Conservation (phyloP, 1,140 invertebrate genomes). For the Helicorthomorpha holstii region DNA sequence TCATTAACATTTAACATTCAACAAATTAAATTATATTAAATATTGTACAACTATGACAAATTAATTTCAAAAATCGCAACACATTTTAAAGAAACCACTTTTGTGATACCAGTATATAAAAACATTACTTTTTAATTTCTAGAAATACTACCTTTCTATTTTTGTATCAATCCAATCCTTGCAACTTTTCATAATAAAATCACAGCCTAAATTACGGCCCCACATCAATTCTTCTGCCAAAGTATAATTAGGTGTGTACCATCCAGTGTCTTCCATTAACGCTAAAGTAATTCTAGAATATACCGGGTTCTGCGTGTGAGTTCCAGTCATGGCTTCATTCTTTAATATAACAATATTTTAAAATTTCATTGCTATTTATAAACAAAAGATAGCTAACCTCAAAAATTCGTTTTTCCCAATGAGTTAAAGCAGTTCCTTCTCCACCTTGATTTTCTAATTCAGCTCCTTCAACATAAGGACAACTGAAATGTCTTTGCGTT, state of each 20-base stretch:
- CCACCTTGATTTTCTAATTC: constrained; percentile 96
- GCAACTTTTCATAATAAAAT: constrained; percentile 86
- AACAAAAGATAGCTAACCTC: constrained; percentile 40
- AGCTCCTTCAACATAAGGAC: constrained; percentile 75
- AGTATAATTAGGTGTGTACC: constrained; percentile 76
- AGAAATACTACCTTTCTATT: constrained; percentile 32
- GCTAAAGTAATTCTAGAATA: constrained; percentile 92
- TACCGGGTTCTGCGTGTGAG: constrained; percentile 95
- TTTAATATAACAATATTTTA: constrained; percentile 20
- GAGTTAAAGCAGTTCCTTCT: constrained; percentile 88
- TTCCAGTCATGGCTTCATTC: constrained; percentile 99
- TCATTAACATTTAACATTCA: too few relatives aligned
- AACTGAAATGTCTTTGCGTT: constrained; percentile 74
- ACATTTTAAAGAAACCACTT: neutral
- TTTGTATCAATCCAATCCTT: constrained; percentile 83
- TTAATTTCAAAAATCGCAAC: neutral
- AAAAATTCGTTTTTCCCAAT: constrained; percentile 97
- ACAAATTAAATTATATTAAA: too few relatives aligned
- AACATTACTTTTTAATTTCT: neutral
- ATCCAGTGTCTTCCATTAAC: constrained; percentile 95
- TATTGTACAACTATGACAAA: neutral
- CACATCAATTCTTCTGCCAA: constrained; percentile 76
- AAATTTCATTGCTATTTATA: neutral
- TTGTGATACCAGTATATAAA: neutral
- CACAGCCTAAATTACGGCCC: constrained; percentile 79